Conservation (phyloP, 1,140 invertebrate genomes). For the Muscidifurax raptorellus region DNA sequence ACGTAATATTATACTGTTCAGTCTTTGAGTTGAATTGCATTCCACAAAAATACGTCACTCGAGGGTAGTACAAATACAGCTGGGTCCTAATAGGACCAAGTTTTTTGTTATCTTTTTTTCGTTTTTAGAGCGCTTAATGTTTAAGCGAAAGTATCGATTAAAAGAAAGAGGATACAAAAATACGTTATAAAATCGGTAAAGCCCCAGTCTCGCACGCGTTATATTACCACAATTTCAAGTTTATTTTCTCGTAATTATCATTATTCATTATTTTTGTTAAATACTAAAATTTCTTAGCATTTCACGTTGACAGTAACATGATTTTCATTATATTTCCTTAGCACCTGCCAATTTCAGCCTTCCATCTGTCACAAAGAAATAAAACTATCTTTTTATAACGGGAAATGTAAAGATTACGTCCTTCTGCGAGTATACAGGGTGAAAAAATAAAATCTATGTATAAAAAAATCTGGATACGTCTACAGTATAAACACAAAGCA, state of each 20-base stretch:
- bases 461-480: conserved; percentile 64
- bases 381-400: conserved; percentile 16
- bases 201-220: conserved; percentile 57
- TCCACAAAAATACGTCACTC: conserved; percentile 45
- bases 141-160: conserved; percentile 64
- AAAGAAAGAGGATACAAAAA: conserved; percentile 67
- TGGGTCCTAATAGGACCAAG: conserved; percentile 45
- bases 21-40: conserved; percentile 65
- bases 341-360: conserved; percentile 70
- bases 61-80: conserved; percentile 51
- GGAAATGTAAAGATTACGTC: not conserved
- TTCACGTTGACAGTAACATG: conserved; percentile 45
- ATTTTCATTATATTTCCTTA: conserved; percentile 63
- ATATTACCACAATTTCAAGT: conserved; percentile 54
- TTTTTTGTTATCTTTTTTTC: conserved; percentile 1
- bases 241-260: conserved; percentile 50
- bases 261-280: conserved; percentile 32
- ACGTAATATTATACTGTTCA: conserved; percentile 60
- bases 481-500: conserved; percentile 56
- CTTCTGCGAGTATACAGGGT: not conserved
- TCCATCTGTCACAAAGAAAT: conserved; percentile 63
- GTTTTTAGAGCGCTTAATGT: conserved; percentile 7
- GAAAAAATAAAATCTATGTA: conserved; percentile 22
- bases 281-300: conserved; percentile 18
- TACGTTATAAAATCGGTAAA: conserved; percentile 56